Evolutionary conservation across 1,140 invertebrate genomes (phyloP).

Genomic region (Ceratina japonica): DNA sequence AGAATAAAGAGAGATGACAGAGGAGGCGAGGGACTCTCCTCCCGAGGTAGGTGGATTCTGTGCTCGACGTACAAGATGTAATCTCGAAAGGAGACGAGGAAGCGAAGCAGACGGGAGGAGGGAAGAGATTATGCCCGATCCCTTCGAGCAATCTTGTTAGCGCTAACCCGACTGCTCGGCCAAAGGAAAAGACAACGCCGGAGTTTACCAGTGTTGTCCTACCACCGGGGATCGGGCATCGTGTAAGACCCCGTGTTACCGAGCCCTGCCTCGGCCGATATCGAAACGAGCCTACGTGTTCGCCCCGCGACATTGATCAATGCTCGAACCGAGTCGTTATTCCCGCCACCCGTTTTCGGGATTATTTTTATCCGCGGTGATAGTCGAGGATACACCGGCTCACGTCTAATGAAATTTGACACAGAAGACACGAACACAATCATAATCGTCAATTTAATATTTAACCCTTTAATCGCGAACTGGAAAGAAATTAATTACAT

Average conservation of each 20-base stretch:
- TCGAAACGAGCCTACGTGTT: constrained; percentile 15
- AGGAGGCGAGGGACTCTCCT: not conserved
- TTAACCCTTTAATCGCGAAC: no score
- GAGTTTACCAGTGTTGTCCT: constrained; percentile 47
- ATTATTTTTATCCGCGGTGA: no score
- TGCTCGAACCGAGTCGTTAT: constrained; percentile 14
- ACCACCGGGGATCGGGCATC: not conserved
- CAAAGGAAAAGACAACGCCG: constrained; percentile 57
- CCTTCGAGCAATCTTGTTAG: constrained; percentile 71
- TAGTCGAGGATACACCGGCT: no score
- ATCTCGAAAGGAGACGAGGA: constrained; percentile 58
- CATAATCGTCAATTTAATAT: no score
- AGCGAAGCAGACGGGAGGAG: constrained; percentile 41
- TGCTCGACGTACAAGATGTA: constrained; percentile 59
- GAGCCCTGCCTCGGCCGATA: constrained; percentile 37
- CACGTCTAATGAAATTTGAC: no score
- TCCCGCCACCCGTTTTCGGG: no score
- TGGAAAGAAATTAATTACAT: no score
- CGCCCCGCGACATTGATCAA: not conserved
- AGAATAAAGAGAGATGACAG: not conserved
- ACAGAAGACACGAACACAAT: no score
- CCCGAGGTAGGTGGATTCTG: constrained; percentile 47
- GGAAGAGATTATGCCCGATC: constrained; percentile 62
- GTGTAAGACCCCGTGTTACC: constrained; percentile 2
- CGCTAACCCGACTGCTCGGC: constrained; percentile 51